Evolutionary conservation across 1,140 invertebrate genomes (phyloP).

Genomic region (Trachymyrmex septentrionalis): DNA sequence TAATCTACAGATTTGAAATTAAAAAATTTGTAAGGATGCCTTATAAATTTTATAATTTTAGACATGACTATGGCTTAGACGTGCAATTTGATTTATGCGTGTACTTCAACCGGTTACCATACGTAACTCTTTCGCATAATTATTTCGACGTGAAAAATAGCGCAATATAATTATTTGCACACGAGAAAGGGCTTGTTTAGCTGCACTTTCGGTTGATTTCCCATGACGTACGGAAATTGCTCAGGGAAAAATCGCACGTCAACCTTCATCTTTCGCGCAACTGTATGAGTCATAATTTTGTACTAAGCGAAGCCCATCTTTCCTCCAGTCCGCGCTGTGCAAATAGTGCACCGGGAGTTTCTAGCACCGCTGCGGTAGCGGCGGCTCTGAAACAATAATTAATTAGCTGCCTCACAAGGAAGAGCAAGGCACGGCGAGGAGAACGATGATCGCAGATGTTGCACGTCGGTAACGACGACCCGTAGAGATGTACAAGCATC

Average conservation of each 20-base stretch:
- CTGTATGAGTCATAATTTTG: conserved; percentile 64
- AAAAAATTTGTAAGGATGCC: too few relatives aligned
- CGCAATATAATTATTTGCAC: background rate
- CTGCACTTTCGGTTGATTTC: conserved; percentile 40
- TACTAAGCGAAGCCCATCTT: conserved; percentile 55
- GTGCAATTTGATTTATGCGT: background rate
- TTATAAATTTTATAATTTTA: too few relatives aligned
- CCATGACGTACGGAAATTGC: conserved; percentile 51
- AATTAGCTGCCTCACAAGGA: conserved; percentile 72
- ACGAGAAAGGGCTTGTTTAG: background rate
- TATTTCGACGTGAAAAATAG: conserved; percentile 18
- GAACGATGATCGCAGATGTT: conserved; percentile 71
- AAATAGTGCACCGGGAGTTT: conserved; percentile 54
- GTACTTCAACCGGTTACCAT: background rate
- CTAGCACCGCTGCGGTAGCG: background rate
- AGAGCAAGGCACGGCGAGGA: conserved; percentile 34
- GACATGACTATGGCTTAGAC: too few relatives aligned
- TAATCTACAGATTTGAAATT: too few relatives aligned
- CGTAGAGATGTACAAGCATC: conserved; percentile 25
- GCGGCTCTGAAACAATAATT: conserved; percentile 72
- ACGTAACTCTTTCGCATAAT: background rate
- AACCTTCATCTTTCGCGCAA: conserved; percentile 27
- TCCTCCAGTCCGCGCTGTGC: conserved; percentile 13
- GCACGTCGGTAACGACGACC: conserved; percentile 59
- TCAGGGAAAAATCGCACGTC: conserved; percentile 29